Conservation (phyloP, 2,888 invertebrate genomes). For the Mongoloraphidia duomilia region DNA sequence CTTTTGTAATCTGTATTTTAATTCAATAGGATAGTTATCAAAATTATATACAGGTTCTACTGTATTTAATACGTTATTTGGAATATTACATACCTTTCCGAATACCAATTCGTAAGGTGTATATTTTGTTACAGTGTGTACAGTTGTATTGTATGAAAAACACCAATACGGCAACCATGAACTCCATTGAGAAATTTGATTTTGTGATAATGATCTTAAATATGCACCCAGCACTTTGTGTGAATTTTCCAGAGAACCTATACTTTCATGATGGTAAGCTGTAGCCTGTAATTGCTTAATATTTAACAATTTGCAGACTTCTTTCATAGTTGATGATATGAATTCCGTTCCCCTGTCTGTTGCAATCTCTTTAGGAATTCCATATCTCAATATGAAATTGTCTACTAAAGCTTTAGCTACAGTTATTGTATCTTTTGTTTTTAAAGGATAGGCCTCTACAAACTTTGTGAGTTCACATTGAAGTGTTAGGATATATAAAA, state of each 20-base stretch:
- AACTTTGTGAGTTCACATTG: constrained; percentile 11
- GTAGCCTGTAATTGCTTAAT: constrained; percentile 10
- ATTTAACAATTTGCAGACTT: constrained; percentile 9
- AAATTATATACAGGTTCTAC: constrained; percentile 11
- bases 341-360: constrained; percentile 13
- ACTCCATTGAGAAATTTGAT: constrained; percentile 10
- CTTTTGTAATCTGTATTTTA: constrained; percentile 14
- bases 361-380: constrained; percentile 10
- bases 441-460: too few relatives aligned
- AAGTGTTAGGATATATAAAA: constrained; percentile 12
- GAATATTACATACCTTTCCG: constrained; percentile 10
- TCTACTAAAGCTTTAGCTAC: constrained; percentile 11
- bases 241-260: constrained; percentile 12
- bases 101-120: constrained; percentile 14
- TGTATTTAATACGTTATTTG: constrained; percentile 7
- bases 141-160: constrained; percentile 15
- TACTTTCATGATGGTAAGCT: constrained; percentile 9
- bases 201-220: constrained; percentile 9
- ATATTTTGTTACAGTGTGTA: constrained; percentile 14
- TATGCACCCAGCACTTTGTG: constrained; percentile 13
- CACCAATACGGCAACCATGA: constrained; percentile 14
- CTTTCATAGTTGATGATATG: constrained; percentile 8
- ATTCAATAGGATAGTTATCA: constrained; percentile 13
- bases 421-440: background rate
- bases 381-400: constrained; percentile 13